These are phyloP conservation scores for Serranus cabrilla DNA, from an alignment of 2,797 vertebrate species.

Conservation along the genomic window DNA sequence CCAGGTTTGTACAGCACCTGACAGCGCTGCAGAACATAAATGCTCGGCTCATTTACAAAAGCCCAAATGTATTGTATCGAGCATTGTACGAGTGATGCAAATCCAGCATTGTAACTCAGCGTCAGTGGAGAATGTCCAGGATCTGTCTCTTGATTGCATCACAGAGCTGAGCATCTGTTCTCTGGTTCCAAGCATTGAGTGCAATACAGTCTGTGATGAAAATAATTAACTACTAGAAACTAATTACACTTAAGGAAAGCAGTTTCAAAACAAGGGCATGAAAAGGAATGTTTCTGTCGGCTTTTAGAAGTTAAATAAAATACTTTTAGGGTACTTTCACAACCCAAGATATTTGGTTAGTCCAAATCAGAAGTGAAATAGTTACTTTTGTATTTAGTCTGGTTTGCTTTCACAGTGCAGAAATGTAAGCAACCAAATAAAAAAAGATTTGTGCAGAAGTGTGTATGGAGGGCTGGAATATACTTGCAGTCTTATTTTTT, in stretches of 20 bases:
- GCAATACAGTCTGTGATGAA: conserved; percentile 4
- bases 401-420: too few relatives aligned
- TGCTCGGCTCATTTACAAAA: conserved; percentile 35
- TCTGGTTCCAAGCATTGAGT: conserved; percentile 12
- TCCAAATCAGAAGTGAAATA: too few relatives aligned
- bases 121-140: conserved; percentile 11
- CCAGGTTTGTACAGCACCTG: conserved; percentile 29
- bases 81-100: conserved; percentile 6
- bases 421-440: too few relatives aligned
- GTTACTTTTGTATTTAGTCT: too few relatives aligned
- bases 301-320: too few relatives aligned
- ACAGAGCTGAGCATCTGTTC: conserved; percentile 22
- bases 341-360: too few relatives aligned
- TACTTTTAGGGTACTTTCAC: too few relatives aligned
- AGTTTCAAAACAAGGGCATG: neutral
- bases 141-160: conserved; percentile 38
- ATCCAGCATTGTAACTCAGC: conserved; percentile 27
- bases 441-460: too few relatives aligned
- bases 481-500: too few relatives aligned
- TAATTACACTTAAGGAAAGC: conserved; percentile 7
- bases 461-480: too few relatives aligned
- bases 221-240: conserved; percentile 12
- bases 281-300: neutral
- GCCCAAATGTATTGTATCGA: neutral
- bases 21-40: conserved; percentile 19